Evolutionary conservation across 2,113 vertebrate species (phyloP).

Genomic region (Onychostoma macrolepis): DNA sequence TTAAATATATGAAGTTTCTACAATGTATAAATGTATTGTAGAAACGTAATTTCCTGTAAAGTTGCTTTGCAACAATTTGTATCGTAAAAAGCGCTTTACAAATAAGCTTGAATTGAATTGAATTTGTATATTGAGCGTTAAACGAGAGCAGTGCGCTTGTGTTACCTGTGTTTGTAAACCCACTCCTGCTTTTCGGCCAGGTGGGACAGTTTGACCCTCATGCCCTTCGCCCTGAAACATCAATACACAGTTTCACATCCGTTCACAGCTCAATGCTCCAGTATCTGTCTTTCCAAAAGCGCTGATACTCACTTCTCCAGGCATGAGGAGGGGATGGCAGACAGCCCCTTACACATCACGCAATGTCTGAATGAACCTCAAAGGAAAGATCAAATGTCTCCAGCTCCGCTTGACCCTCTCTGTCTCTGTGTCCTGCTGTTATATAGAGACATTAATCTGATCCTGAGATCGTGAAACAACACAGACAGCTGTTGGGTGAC

Average conservation of each 20-base stretch:
- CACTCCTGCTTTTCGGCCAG: constrained; percentile 66
- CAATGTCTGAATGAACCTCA: neutral
- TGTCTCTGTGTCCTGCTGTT: constrained; percentile 41
- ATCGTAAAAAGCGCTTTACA: too few relatives aligned
- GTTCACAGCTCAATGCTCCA: neutral
- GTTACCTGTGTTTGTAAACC: constrained; percentile 70
- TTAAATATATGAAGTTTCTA: too few relatives aligned
- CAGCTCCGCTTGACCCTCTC: neutral
- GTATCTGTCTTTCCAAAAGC: neutral
- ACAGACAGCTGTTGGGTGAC: constrained; percentile 39
- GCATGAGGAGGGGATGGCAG: constrained; percentile 72
- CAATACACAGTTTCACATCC: constrained; percentile 14
- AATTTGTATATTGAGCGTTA: neutral
- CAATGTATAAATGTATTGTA: too few relatives aligned
- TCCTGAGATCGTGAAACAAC: constrained; percentile 31
- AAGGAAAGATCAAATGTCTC: neutral
- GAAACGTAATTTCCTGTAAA: too few relatives aligned
- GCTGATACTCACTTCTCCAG: constrained; percentile 70
- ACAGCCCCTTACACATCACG: constrained; percentile 74
- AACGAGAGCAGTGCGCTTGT: neutral
- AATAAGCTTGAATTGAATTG: too few relatives aligned
- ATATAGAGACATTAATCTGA: constrained; percentile 55
- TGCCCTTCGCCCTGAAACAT: constrained; percentile 75
- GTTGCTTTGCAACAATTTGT: too few relatives aligned
- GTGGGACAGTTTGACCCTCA: constrained; percentile 72